These are phyloP conservation scores for Apoderus coryli DNA, from an alignment of 2,888 invertebrate genomes.

Conservation along the genomic window DNA sequence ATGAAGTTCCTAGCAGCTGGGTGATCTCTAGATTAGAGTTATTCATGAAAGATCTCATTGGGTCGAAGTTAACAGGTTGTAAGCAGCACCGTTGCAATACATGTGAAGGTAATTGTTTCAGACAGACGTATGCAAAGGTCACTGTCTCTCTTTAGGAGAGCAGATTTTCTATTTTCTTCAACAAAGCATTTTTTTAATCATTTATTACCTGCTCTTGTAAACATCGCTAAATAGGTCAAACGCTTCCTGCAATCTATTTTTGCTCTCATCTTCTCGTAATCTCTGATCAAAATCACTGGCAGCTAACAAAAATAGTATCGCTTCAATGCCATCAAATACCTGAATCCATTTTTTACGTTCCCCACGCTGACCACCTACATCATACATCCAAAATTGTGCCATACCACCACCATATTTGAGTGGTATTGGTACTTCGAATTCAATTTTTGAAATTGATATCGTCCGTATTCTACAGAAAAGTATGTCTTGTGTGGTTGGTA, in stretches of 20 bases:
- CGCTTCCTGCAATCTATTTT: conserved; percentile 59
- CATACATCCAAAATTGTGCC: conserved; percentile 68
- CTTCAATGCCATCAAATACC: conserved; percentile 69
- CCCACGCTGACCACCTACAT: conserved; percentile 72
- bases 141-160: too few relatives aligned
- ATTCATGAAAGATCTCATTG: too few relatives aligned
- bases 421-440: conserved; percentile 56
- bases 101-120: too few relatives aligned
- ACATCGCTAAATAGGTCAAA: conserved; percentile 59
- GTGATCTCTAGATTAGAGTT: too few relatives aligned
- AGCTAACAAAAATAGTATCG: conserved; percentile 67
- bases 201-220: conserved; percentile 33
- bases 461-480: conserved; percentile 61
- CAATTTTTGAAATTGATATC: conserved; percentile 58
- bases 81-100: too few relatives aligned
- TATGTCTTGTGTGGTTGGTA: conserved; percentile 64
- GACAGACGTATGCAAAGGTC: too few relatives aligned
- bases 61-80: too few relatives aligned
- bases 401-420: conserved; percentile 53
- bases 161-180: too few relatives aligned
- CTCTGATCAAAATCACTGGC: conserved; percentile 69
- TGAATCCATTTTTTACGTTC: conserved; percentile 69
- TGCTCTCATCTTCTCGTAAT: conserved; percentile 50
- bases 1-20: too few relatives aligned
- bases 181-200: too few relatives aligned